Evolutionary conservation across 1,140 invertebrate genomes (phyloP).

Genomic region (Formica selysi): DNA sequence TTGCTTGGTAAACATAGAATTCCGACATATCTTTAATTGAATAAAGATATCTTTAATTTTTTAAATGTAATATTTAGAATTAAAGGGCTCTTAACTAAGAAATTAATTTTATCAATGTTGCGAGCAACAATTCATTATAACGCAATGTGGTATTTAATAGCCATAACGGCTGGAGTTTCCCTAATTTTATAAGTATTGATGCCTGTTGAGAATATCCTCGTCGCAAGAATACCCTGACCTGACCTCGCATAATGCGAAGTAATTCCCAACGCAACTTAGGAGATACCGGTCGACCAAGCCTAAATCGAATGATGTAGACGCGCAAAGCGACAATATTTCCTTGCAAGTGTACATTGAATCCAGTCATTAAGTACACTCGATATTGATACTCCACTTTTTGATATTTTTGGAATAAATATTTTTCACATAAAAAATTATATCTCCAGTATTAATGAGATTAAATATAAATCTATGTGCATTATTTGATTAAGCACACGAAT

Average conservation of each 20-base stretch:
- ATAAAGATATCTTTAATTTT: conserved; percentile 26
- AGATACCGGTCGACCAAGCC: conserved; percentile 41
- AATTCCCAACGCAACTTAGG: conserved; percentile 64
- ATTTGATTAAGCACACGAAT: background rate
- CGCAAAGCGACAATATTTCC: conserved; percentile 20
- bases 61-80: background rate
- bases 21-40: background rate
- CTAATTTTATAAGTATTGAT: conserved; percentile 62
- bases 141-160: background rate
- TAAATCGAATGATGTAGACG: conserved; percentile 61
- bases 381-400: background rate
- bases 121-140: conserved; percentile 12
- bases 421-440: background rate
- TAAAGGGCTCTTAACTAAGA: background rate
- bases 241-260: conserved; percentile 49
- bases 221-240: background rate
- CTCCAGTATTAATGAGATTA: background rate
- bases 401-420: background rate
- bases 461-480: background rate
- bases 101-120: conserved; percentile 8
- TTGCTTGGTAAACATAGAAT: background rate
- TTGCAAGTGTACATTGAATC: background rate
- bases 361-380: background rate
- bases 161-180: background rate
- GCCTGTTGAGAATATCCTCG: conserved; percentile 6